Base-by-base conservation (phyloP, 2,888 invertebrate species). In the Xanthia togata region DNA sequence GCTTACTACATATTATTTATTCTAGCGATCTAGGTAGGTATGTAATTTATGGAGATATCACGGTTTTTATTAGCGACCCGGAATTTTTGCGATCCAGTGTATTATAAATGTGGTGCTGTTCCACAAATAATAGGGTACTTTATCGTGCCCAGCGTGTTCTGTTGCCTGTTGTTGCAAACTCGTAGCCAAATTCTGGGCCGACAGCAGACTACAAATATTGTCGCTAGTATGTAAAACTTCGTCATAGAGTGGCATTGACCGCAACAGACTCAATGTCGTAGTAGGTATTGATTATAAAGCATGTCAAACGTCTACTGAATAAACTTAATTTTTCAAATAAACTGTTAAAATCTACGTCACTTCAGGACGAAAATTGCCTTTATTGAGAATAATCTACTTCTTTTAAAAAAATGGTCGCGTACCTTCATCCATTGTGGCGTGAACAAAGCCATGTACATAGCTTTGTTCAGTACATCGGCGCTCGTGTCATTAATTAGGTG, bases 401-500 rank as follows among this genome's bases (percentile, higher is more conserved):
- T 35, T 31, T 59, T 71, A 12, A 60, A 73, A 44, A 69, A 67
- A 26, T 65, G 26, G 57, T 17, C 12, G 26, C 9, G 44, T 57
- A 35, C 23, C 23, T 62, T 65, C 65, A 50, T 70, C 62, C 47
- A 60, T 81, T 76, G 76, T 70, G 65, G 41, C n/a, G 44, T 50
- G 69, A 73, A 85, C 76, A 85, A 85, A 76, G 53, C 62, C 62
- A 59, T 70, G 57, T 70, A 31, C 2, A 31, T 31, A 31, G 31
- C 31, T 31, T 31, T 31, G 31, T 31, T 31, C 2, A 31, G 31
- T 31, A 69, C 35, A 67, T 53, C 26, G 53, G 44, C 26, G 57
- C 70, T 53, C 53, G 59, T 75, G 70, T 72, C 60, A 84, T 84
- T 73, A 82, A 83, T 86, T 62, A 76, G 17, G 31, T 59, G 73